Base-by-base conservation (phyloP, 2,888 invertebrate species). In the Phyllotreta striolata region DNA sequence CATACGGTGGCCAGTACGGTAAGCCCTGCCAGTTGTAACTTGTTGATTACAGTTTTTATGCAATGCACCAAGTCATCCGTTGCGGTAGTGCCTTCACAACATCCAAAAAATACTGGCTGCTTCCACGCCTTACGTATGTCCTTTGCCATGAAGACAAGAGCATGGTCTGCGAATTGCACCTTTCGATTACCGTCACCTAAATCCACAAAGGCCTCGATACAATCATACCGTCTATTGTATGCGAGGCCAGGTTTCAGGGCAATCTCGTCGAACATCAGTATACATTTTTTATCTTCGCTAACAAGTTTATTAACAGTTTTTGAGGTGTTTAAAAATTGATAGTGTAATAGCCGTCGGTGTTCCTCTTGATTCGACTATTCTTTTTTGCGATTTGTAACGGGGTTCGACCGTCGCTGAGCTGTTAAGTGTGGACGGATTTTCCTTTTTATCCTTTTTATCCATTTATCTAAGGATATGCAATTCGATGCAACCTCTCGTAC, bases 1-100 rank as follows among this genome's bases (percentile, higher is more conserved):
- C 68, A 74, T 40, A 75, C 66, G 6, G 73, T 73, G 8, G 74
- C 74, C n/a, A 74, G 64, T 35, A 75, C 62, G 37, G 52, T 52
- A 2, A 76, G 57, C 1, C 74, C 75, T 38, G 66, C 55, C 54
- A 46, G 55, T 55, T 14, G 66, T 71, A n/a, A 68, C 66, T 6
- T 55, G 54, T 60, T 65, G 62, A n/a, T 49, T 67, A 69, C 64
- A 74, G 73, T 10, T 56, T n/a, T n/a, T n/a, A n/a, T n/a, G n/a
- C n/a, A n/a, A n/a, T n/a, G n/a, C n/a, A n/a, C n/a, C n/a, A n/a
- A 51, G 49, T 66, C n/a, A 74, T n/a, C n/a, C n/a, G n/a, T n/a
- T n/a, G n/a, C n/a, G n/a, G n/a, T n/a, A n/a, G n/a, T n/a, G n/a
- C n/a, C n/a, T n/a, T n/a, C n/a, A n/a, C n/a, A n/a, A n/a, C n/a